Conservation (phyloP, 2,113 vertebrate genomes). For the Rhynchomys soricoides region DNA sequence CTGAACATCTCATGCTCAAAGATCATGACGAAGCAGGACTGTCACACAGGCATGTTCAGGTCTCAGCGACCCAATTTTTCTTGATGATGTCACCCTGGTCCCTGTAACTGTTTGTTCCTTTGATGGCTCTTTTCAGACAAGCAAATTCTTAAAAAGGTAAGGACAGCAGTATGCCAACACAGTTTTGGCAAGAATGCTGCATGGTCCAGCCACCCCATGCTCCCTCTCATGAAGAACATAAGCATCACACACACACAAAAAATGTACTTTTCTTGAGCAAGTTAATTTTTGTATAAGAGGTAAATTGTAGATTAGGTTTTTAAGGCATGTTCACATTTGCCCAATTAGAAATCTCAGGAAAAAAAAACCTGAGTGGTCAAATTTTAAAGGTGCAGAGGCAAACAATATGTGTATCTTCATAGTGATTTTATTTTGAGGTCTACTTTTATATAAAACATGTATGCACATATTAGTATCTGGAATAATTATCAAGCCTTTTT, state of each 20-base stretch:
- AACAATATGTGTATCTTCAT: background rate
- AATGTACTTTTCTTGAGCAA: background rate
- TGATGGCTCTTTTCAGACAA: background rate
- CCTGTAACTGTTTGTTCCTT: background rate
- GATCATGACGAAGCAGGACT: background rate
- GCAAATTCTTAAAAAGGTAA: background rate
- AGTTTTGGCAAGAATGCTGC: background rate
- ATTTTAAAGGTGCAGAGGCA: background rate
- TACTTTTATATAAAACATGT: background rate
- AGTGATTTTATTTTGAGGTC: background rate
- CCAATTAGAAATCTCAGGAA: background rate
- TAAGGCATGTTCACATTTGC: background rate
- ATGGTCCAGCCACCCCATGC: background rate
- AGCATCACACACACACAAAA: background rate
- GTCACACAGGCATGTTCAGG: background rate
- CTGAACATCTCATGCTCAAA: background rate
- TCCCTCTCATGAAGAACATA: background rate
- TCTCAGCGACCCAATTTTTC: background rate
- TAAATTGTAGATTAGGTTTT: background rate
- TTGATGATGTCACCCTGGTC: background rate
- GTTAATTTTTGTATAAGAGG: constrained; percentile 9
- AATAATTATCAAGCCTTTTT: background rate
- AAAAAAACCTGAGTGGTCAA: background rate
- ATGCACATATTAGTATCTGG: background rate
- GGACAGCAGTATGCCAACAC: background rate